phyloP scores from a whole-genome alignment of 30 jellyfish, hydroid and myxozoan genomes.

The Aurelia aurita complex sp. Pacific region DNA sequence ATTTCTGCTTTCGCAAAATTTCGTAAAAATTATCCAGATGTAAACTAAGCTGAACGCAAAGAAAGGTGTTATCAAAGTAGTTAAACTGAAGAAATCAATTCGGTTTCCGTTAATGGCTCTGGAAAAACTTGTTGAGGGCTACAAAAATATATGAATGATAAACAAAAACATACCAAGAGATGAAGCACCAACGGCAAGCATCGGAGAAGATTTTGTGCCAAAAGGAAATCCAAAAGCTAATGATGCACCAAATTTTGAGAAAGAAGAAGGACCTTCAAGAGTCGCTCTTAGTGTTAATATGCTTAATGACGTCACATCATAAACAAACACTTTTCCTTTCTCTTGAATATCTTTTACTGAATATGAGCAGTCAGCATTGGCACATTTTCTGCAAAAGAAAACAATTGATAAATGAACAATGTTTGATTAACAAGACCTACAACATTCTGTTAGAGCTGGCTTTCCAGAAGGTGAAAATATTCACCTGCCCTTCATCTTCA shows the following conservation, averaged over 20 bases:
- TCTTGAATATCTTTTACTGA: slow-evolving; percentile 62
- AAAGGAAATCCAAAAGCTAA: slow-evolving; percentile 69
- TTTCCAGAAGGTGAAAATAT: too few relatives aligned
- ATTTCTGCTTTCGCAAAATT: too few relatives aligned
- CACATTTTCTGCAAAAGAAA: slow-evolving; percentile 61
- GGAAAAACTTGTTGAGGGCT: neutral
- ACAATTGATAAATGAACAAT: neutral
- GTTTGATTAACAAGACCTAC: too few relatives aligned
- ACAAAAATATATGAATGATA: neutral
- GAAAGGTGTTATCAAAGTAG: too few relatives aligned
- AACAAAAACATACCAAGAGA: slow-evolving; percentile 37
- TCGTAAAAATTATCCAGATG: too few relatives aligned
- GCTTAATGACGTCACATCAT: slow-evolving; percentile 24
- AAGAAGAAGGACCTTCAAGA: slow-evolving; percentile 54
- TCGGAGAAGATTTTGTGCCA: slow-evolving; percentile 29
- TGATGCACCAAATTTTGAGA: slow-evolving; percentile 76
- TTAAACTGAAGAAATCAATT: too few relatives aligned
- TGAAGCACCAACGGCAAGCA: slow-evolving; percentile 85
- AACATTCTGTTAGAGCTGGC: too few relatives aligned
- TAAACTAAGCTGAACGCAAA: too few relatives aligned
- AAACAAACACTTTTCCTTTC: slow-evolving; percentile 60
- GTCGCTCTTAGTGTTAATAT: slow-evolving; percentile 12
- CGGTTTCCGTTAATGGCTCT: too few relatives aligned
- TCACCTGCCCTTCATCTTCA: too few relatives aligned
- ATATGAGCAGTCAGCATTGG: slow-evolving; percentile 52